Evolutionary conservation across 1,140 invertebrate species (phyloP), one percentile per base, ranked within the genome.

Genomic region (Geopemphigus sp.): DNA sequence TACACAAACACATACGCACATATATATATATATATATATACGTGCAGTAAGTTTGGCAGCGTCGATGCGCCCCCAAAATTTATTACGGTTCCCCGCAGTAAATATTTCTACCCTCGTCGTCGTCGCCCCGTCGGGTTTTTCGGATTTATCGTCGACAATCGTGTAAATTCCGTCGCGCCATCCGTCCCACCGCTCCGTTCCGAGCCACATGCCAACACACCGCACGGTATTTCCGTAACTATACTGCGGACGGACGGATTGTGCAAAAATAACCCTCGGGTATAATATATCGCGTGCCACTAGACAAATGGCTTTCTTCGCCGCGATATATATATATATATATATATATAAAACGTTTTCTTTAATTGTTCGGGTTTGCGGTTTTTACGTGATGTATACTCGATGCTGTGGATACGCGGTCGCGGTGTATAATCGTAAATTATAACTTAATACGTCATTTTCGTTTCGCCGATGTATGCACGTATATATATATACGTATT

Each of bases 71-170:
- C 24, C 68, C 68, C 24, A 24, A 57, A 59, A 76, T 76, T 76
- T 76, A 76, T 76, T 76, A 59, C 54, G 53, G 72, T 56, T 54
- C 50, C 54, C 29, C 70, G 72, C 72, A 59, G 72, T 76, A 76
- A 76, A 76, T 76, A 76, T 76, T 76, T 76, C 56, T 56, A 73
- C 70, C 70, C 70, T 73, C n/a, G 64, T 47, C 66, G 53, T 56
- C 70, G 53, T 73, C 70, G 70, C 70, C 70, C 50, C 72, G 72
- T 57, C 26, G 54, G 72, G 29, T 59, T 76, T 76, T 76, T 57
- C 54, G 72, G 72, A 76, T 76, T 76, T 76, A 76, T 76, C 32
- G 72, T 76, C 54, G 29, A 57, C 54, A 59, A 45, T 73, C 24
- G 70, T 73, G 70, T 73, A 56, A 73, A 73, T 39, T 76, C 56